Conservation (phyloP, 2,888 invertebrate genomes). For the Lasiommata megera region DNA sequence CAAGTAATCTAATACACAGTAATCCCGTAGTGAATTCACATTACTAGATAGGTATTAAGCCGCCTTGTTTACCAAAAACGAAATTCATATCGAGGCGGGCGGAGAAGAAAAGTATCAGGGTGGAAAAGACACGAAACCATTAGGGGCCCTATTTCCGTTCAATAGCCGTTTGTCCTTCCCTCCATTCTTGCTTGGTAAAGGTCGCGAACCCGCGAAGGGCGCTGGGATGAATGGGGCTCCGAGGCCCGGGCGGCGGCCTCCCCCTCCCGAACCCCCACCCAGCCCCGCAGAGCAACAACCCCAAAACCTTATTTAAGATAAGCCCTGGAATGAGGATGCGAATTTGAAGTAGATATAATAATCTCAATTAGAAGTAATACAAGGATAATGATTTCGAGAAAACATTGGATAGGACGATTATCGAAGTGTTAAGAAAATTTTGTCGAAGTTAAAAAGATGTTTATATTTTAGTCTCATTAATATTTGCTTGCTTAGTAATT, state of each 20-base stretch:
- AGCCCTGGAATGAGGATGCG: slow-evolving; percentile 51
- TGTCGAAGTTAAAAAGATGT: too few species aligned
- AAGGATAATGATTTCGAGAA: not conserved
- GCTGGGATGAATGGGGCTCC: slow-evolving; percentile 60
- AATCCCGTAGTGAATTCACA: not conserved
- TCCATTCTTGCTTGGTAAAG: slow-evolving; percentile 53
- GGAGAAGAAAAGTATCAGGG: slow-evolving; percentile 18
- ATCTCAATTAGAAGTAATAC: slow-evolving; percentile 49
- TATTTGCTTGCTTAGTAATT: too few species aligned
- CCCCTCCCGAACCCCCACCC: slow-evolving; percentile 35
- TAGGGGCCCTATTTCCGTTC: slow-evolving; percentile 41
- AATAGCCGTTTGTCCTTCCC: slow-evolving; percentile 54
- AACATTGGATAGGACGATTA: too few species aligned
- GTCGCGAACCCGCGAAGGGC: slow-evolving; percentile 67
- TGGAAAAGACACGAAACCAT: slow-evolving; percentile 26
- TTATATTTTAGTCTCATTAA: too few species aligned
- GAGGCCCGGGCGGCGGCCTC: slow-evolving; percentile 49
- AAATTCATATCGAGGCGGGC: slow-evolving; percentile 8
- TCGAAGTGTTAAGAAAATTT: too few species aligned
- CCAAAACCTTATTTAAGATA: slow-evolving; percentile 70
- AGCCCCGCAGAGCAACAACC: slow-evolving; percentile 71
- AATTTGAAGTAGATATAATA: slow-evolving; percentile 44
- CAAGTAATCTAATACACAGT: not conserved
- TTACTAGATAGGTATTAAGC: not conserved
- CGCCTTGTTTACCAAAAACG: slow-evolving; percentile 7